Base-by-base conservation (phyloP, 2,888 invertebrate genomes). In the Drosophila mulleri region DNA sequence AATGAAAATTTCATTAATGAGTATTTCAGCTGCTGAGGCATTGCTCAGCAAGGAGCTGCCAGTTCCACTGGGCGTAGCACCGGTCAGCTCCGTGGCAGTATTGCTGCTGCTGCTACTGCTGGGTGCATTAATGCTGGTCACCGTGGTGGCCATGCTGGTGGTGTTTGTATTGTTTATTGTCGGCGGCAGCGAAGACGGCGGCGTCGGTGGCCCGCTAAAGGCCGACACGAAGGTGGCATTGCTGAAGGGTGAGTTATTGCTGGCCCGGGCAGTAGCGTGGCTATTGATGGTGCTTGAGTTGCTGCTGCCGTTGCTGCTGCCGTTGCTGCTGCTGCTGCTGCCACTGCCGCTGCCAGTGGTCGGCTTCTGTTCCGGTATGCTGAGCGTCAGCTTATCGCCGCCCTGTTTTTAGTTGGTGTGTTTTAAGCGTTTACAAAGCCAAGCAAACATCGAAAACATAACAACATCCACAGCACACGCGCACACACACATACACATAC, bases 381-480 rank as follows among this genome's bases (percentile, higher is more conserved):
- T 94, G 70, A 96, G 92, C 62, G 95, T 96, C 90, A 96, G 92
- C 91, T 95, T 95, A 91, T 96, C 95, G 85, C 95, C 95, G 80
- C 95, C 95, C 95, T 96, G 85, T 67, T 59, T 50, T 59, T 95
- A 84, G 68, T 62, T 52, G 48, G 67, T 71, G 72, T 78, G 53
- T 66, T 71, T 52, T 48, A 58, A 53, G 56, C 66, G 68, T 68
- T 67, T 63, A 63, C 61, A 63, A 76, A 64, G 50, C 45, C 73
- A 68, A 50, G 63, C 68, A 63, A 68, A 62, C 61, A 72, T 50
- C 37, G 45, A 72, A 57, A 60, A 52, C 29, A 29, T 32, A 69
- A 53, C 48, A 50, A 77, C 44, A 52, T 60, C 57, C 59, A 65
- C 16, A 53, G 18, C 32, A 53, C 23, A 37, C 52, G 35, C 37